A percentile compares a stretch with the other conserved stretches of the same genome.
Conservation (phyloP, 1,140 invertebrate species). For the Drosophila melanica region DNA sequence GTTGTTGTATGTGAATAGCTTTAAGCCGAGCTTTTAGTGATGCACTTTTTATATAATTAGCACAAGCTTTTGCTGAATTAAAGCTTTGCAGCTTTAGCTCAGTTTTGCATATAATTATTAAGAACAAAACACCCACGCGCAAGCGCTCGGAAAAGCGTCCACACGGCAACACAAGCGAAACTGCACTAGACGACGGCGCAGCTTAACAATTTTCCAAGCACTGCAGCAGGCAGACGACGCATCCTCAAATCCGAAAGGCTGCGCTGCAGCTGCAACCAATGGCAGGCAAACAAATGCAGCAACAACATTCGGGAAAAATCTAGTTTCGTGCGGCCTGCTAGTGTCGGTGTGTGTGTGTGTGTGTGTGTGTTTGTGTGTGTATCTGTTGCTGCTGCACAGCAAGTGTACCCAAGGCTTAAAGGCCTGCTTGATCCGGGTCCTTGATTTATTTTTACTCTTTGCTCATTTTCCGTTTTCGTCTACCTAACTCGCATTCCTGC, state of each 20-base stretch:
- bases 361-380: slow-evolving; percentile 47
- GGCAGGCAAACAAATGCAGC: slow-evolving; percentile 28
- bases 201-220: slow-evolving; percentile 65
- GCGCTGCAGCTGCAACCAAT: slow-evolving; percentile 62
- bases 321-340: slow-evolving; percentile 29
- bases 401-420: slow-evolving; percentile 73
- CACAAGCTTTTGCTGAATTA: slow-evolving; percentile 7
- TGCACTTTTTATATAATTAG: background rate
- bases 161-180: slow-evolving; percentile 69
- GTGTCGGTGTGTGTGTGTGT: slow-evolving; percentile 4
- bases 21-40: slow-evolving; percentile 3
- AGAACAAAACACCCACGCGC: slow-evolving; percentile 28
- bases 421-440: slow-evolving; percentile 54
- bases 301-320: slow-evolving; percentile 34
- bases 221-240: slow-evolving; percentile 46
- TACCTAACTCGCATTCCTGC: slow-evolving; percentile 61
- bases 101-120: slow-evolving; percentile 16
- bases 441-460: slow-evolving; percentile 77
- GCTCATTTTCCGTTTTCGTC: slow-evolving; percentile 52
- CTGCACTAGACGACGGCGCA: slow-evolving; percentile 62
- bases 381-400: slow-evolving; percentile 71
- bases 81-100: slow-evolving; percentile 29
- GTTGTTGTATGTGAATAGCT: slow-evolving; percentile 2
- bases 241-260: slow-evolving; percentile 61
- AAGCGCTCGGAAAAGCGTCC: slow-evolving; percentile 67